A percentile compares a stretch with the other conserved stretches of the same genome.
Evolutionary conservation across 2,797 vertebrate genomes (phyloP).

Genomic region (Neosilurus hyrtlii): DNA sequence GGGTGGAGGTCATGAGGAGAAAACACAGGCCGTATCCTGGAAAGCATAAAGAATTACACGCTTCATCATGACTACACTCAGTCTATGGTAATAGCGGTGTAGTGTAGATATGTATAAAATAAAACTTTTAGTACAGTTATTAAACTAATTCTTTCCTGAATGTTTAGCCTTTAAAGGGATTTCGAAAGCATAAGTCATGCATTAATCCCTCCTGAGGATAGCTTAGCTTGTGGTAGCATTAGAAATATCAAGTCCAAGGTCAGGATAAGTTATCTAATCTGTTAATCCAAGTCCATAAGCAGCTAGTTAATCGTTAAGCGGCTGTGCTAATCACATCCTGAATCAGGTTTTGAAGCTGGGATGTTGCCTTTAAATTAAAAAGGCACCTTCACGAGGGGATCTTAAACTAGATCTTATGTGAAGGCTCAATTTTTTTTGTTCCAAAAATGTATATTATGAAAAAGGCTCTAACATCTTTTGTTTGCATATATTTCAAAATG

Average conservation of each 20-base stretch:
- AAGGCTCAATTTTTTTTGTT: background rate
- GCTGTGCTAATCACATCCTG: no score
- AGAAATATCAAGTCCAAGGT: background rate
- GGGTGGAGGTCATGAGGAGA: conserved; percentile 82
- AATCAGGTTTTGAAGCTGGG: background rate
- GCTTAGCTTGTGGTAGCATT: background rate
- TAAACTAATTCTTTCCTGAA: background rate
- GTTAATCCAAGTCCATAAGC: no score
- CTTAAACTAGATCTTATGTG: background rate
- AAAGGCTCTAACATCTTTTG: background rate
- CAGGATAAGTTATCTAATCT: background rate
- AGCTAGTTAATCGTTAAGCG: background rate
- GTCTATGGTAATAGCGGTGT: background rate
- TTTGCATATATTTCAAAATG: background rate
- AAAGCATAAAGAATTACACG: background rate
- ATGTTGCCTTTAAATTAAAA: background rate
- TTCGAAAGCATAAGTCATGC: background rate
- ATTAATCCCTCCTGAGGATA: background rate
- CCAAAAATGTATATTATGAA: background rate
- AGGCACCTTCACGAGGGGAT: background rate
- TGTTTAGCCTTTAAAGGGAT: background rate
- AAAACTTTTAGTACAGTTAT: background rate
- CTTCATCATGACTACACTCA: background rate
- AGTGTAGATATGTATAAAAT: background rate
- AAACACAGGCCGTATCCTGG: conserved; percentile 87